Conservation (phyloP, 1,140 invertebrate species). For the Amyelois transitella region DNA sequence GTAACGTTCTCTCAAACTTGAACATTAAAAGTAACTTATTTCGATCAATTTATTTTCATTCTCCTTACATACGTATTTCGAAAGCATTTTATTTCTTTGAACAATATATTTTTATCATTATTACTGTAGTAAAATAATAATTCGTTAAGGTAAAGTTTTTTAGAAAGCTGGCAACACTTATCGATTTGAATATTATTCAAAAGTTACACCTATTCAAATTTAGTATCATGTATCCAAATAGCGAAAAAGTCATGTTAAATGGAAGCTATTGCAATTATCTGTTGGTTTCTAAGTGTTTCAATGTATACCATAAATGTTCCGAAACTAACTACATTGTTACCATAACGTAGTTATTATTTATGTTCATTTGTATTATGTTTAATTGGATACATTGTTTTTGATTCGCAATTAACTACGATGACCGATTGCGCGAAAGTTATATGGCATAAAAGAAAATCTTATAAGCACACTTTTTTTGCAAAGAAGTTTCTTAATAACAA, state of each 20-base stretch:
- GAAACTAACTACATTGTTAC: conserved; percentile 7
- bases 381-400: conserved; percentile 1
- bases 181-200: not conserved
- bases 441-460: not conserved
- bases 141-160: no score
- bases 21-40: no score
- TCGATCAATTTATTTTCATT: no score
- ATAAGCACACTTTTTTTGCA: not conserved
- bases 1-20: no score
- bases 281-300: conserved; percentile 5
- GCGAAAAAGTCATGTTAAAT: not conserved
- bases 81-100: no score
- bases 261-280: not conserved
- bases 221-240: not conserved
- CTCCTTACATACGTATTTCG: no score
- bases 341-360: not conserved
- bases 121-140: no score
- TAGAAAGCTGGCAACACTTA: no score
- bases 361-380: not conserved
- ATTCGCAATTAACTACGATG: not conserved
- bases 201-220: not conserved
- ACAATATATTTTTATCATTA: no score
- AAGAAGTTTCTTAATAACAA: no score
- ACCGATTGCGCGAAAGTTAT: not conserved
- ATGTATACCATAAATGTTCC: conserved; percentile 8